These are phyloP conservation scores for Amphimallon solstitiale DNA, from an alignment of 2,888 invertebrate genomes.

Conservation along the genomic window DNA sequence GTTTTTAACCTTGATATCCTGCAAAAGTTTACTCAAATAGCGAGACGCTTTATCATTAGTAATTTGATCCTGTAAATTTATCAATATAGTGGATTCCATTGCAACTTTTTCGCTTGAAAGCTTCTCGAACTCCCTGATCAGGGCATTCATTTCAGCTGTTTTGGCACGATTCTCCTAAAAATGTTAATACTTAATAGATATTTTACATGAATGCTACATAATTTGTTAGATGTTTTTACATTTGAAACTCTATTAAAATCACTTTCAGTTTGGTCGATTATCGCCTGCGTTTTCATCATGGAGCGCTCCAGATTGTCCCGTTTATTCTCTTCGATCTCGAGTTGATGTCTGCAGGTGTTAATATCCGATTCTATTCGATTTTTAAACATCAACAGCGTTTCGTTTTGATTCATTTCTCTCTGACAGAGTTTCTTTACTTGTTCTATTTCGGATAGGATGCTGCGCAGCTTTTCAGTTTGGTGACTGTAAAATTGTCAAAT, in stretches of 20 bases:
- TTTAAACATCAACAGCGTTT: slow-evolving; percentile 70
- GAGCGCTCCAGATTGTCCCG: slow-evolving; percentile 66
- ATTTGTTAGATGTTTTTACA: not conserved
- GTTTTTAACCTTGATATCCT: slow-evolving; percentile 63
- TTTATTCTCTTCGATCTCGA: slow-evolving; percentile 67
- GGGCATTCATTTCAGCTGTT: not conserved
- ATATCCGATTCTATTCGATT: slow-evolving; percentile 70
- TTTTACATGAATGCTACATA: not conserved
- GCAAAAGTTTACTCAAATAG: slow-evolving; percentile 64
- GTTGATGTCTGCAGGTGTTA: slow-evolving; percentile 61
- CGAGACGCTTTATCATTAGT: slow-evolving; percentile 74
- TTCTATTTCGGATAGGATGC: slow-evolving; percentile 67
- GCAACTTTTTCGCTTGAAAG: slow-evolving; percentile 66
- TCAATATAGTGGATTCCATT: slow-evolving; percentile 73
- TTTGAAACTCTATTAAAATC: slow-evolving; percentile 66
- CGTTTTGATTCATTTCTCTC: slow-evolving; percentile 75
- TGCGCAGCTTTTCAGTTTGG: slow-evolving; percentile 61
- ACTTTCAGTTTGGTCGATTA: slow-evolving; percentile 71
- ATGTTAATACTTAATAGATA: not conserved
- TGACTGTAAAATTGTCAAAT: slow-evolving; percentile 65
- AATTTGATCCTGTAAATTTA: slow-evolving; percentile 73
- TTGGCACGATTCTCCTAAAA: slow-evolving; percentile 26
- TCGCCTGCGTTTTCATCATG: slow-evolving; percentile 67
- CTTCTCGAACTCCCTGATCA: slow-evolving; percentile 65
- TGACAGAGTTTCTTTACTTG: slow-evolving; percentile 72